Base-by-base conservation (phyloP, 2,888 invertebrate genomes). In the Tetropium fuscum region DNA sequence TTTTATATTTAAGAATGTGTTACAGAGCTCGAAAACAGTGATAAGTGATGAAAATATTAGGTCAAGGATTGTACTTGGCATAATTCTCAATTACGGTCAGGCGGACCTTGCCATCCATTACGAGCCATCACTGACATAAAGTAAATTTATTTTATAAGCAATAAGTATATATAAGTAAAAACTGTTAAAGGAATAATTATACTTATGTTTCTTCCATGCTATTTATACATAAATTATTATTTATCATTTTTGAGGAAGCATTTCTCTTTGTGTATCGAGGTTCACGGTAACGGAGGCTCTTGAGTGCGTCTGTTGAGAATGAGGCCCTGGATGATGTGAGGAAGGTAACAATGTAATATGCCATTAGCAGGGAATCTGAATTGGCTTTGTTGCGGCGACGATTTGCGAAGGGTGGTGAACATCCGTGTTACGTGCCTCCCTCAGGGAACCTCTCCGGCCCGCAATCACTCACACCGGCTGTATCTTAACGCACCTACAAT, bases 341-440 rank as follows among this genome's bases (percentile, higher is more conserved):
- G 75, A 79, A 81, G 81, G 81, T 81, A 81, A 82, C 82, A 82
- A 82, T 82, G 80, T 82, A 81, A 82, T 80, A 78, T 81, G 81
- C 82, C 82, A 82, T 82, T 82, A 82, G 81, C 79, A 80, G 79
- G 75, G 81, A 82, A 80, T 82, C 78, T 81, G 80, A 82, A 81
- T 81, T 81, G 81, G 81, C 81, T 80, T 82, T 82, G 81, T 82
- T 80, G 80, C 72, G 76, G 77, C 65, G 70, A 73, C 73, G 74
- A 75, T 73, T 73, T 70, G 72, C 67, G 67, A 69, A 57, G 71
- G 68, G 63, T 58, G 66, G 65, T 58, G 60, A 62, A 59, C 56
- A 59, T 64, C 61, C 67, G 60, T 60, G 70, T 53, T 67, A 59
- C 58, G 58, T 66, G 56, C 55, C 63, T 45, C 62, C 61, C 64